Conservation (phyloP, 1,140 invertebrate genomes). For the Episyrphus balteatus region DNA sequence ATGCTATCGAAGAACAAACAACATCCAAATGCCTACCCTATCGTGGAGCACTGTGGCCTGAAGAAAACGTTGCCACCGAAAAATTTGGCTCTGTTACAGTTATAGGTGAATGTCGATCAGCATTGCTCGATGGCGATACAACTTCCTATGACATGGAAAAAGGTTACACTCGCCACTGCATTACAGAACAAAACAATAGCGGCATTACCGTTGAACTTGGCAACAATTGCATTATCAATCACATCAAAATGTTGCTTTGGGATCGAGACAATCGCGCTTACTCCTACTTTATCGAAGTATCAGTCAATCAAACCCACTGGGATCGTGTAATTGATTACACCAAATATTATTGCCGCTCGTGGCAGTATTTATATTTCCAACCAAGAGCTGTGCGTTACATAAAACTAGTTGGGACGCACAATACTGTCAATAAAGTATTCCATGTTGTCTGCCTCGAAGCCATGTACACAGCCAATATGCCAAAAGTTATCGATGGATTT, state of each 20-base stretch:
- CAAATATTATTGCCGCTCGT: constrained; percentile 84
- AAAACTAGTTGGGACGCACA: constrained; percentile 85
- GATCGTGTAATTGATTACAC: constrained; percentile 84
- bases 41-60: constrained; percentile 64
- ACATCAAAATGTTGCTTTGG: constrained; percentile 87
- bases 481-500: constrained; percentile 66
- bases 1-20: constrained; percentile 81
- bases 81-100: constrained; percentile 70
- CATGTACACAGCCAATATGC: constrained; percentile 65
- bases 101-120: constrained; percentile 75
- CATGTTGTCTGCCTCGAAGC: constrained; percentile 89
- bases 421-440: constrained; percentile 92
- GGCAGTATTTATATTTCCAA: constrained; percentile 91
- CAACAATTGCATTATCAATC: constrained; percentile 84
- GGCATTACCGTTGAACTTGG: constrained; percentile 83
- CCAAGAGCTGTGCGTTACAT: constrained; percentile 81
- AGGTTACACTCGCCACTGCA: constrained; percentile 85
- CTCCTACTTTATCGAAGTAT: constrained; percentile 94
- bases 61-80: constrained; percentile 81
- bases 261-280: constrained; percentile 89
- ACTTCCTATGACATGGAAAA: constrained; percentile 37
- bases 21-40: constrained; percentile 69
- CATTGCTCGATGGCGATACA: constrained; percentile 78
- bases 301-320: constrained; percentile 94
- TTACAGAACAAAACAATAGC: constrained; percentile 58